A percentile compares a stretch with the other conserved stretches of the same genome.
Conservation (phyloP, 1,140 invertebrate genomes). For the Drosophila eugracilis region DNA sequence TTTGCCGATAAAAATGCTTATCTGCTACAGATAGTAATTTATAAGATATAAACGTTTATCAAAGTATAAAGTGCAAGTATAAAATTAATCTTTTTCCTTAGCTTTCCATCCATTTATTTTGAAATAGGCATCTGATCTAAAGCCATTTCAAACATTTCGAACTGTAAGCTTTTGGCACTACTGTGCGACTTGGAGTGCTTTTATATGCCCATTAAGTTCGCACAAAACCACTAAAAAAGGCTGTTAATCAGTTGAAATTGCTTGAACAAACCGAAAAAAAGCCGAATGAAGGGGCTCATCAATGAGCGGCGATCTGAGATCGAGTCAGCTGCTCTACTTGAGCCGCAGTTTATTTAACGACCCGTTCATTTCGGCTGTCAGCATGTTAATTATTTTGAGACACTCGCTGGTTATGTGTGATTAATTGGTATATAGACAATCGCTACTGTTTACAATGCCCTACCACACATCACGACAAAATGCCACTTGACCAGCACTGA, state of each 20-base stretch:
- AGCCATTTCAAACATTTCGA: constrained; percentile 14
- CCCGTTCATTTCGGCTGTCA: constrained; percentile 45
- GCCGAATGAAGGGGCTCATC: constrained; percentile 31
- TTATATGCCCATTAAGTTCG: constrained; percentile 69
- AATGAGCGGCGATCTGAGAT: constrained; percentile 35
- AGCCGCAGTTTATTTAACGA: constrained; percentile 20
- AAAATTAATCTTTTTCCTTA: not conserved
- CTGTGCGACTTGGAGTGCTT: constrained; percentile 49
- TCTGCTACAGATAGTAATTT: too few relatives aligned
- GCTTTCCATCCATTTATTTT: not conserved
- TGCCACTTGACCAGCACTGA: constrained; percentile 33
- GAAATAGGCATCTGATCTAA: not conserved
- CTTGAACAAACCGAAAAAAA: constrained; percentile 11
- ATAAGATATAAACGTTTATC: too few relatives aligned
- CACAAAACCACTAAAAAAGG: constrained; percentile 75
- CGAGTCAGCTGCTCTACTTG: constrained; percentile 67
- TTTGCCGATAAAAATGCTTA: too few relatives aligned
- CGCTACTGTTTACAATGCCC: constrained; percentile 7
- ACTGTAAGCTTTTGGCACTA: constrained; percentile 56
- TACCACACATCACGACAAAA: not conserved
- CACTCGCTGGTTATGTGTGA: constrained; percentile 9
- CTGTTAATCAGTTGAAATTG: constrained; percentile 64
- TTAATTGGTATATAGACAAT: constrained; percentile 20
- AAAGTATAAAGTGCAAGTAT: not conserved
- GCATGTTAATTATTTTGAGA: constrained; percentile 60